Evolutionary conservation across 2,113 vertebrate genomes (phyloP), one percentile per base, ranked within the genome.

Genomic region (Entomyzon cyanotis): DNA sequence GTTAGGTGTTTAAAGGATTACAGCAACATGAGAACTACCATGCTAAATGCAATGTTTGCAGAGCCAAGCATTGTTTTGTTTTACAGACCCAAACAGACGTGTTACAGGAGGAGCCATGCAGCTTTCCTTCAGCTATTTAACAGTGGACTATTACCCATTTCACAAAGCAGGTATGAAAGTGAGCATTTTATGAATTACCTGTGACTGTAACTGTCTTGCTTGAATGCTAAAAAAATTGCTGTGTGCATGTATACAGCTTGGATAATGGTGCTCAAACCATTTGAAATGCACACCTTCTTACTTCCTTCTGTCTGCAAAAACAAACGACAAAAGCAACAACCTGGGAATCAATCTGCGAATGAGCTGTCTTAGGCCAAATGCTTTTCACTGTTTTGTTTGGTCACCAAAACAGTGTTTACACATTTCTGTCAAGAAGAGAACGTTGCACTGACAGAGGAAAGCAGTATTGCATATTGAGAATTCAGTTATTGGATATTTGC

Each of bases 91-190:
- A 90, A 98, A 98, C 37, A 99, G 99, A 87, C 98, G 98, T 88
- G 97, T 99, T 92, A 98, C 98, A 10, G 99, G 99, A 86, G 99
- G 99, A 59, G 99, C 99, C 87, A 99, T 99, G 99, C 99, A 99
- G 89, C 97, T 99, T 56, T 99, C 99, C 80, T 99, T 99, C 97
- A 99, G 98, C 91, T 98, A 98, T 75, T 98, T 99, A 93, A 99
- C 99, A 35, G 96, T 99, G 94, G 99, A 99, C 94, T 99, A 99
- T 95, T 99, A 99, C 35, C 99, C 99, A 21, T 99, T 99, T 94
- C 99, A 99, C 97, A 99, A 98, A 98, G 99, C 99, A 98, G 99
- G 99, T 99, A 96, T 85, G 96, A 62, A 76, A 95, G 20, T 6
- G 19, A 77, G 41, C 15, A 2, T 84, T 81, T 67, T 55, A 22